Evolutionary conservation across 1,140 invertebrate genomes (phyloP).

Genomic region (Parapsyche elsis): DNA sequence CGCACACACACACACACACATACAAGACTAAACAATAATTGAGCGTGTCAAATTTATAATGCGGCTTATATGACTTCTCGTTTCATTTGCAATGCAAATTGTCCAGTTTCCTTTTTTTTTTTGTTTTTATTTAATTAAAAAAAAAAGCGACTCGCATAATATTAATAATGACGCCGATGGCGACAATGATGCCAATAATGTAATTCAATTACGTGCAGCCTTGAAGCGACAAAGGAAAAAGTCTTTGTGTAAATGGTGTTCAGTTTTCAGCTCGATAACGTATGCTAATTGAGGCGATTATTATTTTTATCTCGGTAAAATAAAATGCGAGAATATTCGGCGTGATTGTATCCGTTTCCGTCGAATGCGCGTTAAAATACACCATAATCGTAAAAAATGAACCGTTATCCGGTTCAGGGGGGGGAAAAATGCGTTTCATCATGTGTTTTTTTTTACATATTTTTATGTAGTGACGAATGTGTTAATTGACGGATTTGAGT

Average conservation of each 20-base stretch:
- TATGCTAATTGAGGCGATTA: constrained; percentile 4
- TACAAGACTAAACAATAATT: neutral
- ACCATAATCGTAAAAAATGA: neutral
- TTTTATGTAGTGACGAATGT: neutral
- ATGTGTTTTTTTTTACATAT: neutral
- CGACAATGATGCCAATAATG: neutral
- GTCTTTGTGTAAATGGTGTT: no score
- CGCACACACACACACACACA: neutral
- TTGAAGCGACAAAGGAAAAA: neutral
- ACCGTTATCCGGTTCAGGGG: constrained; percentile 3
- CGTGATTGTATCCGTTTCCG: neutral
- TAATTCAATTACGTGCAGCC: neutral
- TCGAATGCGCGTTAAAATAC: neutral
- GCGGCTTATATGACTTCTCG: neutral
- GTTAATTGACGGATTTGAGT: constrained; percentile 9
- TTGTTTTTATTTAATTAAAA: neutral
- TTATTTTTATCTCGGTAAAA: neutral
- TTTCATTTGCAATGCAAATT: constrained; percentile 14
- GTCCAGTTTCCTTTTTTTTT: neutral
- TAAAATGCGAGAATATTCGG: neutral
- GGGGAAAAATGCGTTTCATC: neutral
- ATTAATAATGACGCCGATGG: neutral
- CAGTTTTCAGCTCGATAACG: neutral
- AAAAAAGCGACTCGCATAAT: neutral
- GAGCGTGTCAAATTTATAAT: constrained; percentile 20